Conservation (phyloP, 2,888 invertebrate species). For the Gerosis bhagava region DNA sequence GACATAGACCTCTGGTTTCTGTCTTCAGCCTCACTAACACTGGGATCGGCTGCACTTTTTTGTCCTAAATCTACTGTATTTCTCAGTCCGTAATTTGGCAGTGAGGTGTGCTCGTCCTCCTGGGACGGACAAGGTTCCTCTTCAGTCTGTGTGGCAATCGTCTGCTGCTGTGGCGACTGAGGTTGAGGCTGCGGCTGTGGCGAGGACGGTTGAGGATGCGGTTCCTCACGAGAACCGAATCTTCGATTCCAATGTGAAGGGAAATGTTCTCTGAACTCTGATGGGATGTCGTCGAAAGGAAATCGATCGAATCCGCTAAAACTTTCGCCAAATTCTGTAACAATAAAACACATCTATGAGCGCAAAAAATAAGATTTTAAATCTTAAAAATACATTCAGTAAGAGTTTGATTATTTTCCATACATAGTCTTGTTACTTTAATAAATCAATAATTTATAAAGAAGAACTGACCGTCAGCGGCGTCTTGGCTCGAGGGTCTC, state of each 20-base stretch:
- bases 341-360: no score
- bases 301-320: constrained; percentile 79
- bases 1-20: constrained; percentile 89
- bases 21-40: constrained; percentile 78
- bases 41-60: constrained; percentile 79
- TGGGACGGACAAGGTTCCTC: constrained; percentile 49
- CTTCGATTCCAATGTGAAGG: constrained; percentile 70
- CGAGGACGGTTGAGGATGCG: constrained; percentile 45
- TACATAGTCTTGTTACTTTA: no score
- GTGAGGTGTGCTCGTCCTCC: constrained; percentile 45
- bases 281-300: constrained; percentile 77
- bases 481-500: constrained; percentile 71
- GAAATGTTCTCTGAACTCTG: constrained; percentile 75
- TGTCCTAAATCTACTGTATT: constrained; percentile 92
- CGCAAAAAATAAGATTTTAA: no score
- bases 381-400: no score
- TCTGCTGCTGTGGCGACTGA: constrained; percentile 51
- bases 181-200: constrained; percentile 33
- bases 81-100: constrained; percentile 87
- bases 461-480: constrained; percentile 68
- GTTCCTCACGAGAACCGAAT: constrained; percentile 60
- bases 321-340: constrained; percentile 75
- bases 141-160: constrained; percentile 70
- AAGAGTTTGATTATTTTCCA: no score
- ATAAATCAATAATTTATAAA: no score